Evolutionary conservation across 2,888 invertebrate genomes (phyloP).

Genomic region (Cataglyphis cursor): DNA sequence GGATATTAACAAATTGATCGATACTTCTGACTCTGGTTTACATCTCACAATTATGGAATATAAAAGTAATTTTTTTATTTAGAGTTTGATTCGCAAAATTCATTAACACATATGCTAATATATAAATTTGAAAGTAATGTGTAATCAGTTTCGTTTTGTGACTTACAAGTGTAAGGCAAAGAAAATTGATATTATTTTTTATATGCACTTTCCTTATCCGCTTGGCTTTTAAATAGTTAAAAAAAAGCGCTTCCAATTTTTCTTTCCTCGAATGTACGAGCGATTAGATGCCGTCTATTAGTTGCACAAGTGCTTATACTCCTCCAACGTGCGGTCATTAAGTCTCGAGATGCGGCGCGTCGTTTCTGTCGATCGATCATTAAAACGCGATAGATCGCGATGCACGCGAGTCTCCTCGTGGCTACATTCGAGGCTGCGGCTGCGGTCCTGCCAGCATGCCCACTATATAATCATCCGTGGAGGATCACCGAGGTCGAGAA

Average conservation of each 20-base stretch:
- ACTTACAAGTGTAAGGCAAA: neutral
- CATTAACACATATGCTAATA: neutral
- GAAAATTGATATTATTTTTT: neutral
- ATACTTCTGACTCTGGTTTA: slow-evolving; percentile 18
- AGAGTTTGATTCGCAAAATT: neutral
- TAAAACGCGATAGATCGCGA: slow-evolving; percentile 50
- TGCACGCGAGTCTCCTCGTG: slow-evolving; percentile 47
- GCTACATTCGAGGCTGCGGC: slow-evolving; percentile 51
- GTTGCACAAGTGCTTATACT: neutral
- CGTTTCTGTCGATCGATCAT: slow-evolving; percentile 53
- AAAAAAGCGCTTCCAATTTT: neutral
- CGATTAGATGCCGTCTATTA: slow-evolving; percentile 21
- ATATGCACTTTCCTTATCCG: neutral
- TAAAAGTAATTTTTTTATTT: neutral
- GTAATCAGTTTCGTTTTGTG: neutral
- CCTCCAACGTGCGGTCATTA: slow-evolving; percentile 37
- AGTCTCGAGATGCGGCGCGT: slow-evolving; percentile 35
- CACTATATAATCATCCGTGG: slow-evolving; percentile 78
- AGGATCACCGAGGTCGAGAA: slow-evolving; percentile 79
- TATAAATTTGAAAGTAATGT: neutral
- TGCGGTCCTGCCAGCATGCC: slow-evolving; percentile 64
- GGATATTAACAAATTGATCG: slow-evolving; percentile 66
- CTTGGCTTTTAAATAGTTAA: neutral
- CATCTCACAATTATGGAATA: neutral
- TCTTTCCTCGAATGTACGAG: neutral